These are phyloP conservation scores for Pseudomyrmex cubaensis DNA, from an alignment of 1,140 invertebrate species.

Conservation along the genomic window DNA sequence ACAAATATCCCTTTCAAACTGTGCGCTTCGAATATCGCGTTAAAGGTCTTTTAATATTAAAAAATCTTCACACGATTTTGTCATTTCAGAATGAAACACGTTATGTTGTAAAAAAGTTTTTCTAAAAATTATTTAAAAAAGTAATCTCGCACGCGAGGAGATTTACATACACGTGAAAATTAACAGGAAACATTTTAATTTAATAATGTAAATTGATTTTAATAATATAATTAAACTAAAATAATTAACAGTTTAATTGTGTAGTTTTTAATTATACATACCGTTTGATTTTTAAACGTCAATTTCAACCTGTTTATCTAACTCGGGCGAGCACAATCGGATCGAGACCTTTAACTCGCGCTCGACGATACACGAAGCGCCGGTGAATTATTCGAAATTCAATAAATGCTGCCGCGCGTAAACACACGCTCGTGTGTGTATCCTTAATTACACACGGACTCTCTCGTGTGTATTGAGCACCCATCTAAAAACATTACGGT, in stretches of 20 bases:
- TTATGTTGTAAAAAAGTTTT: too few species aligned
- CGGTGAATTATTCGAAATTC: not conserved
- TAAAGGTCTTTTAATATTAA: slow-evolving; percentile 1
- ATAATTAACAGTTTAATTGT: too few species aligned
- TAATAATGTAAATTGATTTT: too few species aligned
- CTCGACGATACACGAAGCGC: slow-evolving; percentile 19
- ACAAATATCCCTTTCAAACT: slow-evolving; percentile 16
- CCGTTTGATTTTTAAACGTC: too few species aligned
- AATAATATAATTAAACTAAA: too few species aligned
- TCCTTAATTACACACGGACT: slow-evolving; percentile 69
- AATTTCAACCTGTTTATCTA: slow-evolving; percentile 9
- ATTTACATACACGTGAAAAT: too few species aligned
- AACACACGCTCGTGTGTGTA: slow-evolving; percentile 23
- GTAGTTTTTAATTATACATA: too few species aligned
- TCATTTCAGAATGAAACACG: too few species aligned
- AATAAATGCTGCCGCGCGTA: slow-evolving; percentile 11
- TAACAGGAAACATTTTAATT: too few species aligned
- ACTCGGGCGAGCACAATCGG: not conserved
- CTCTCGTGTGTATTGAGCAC: slow-evolving; percentile 73
- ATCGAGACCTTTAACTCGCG: slow-evolving; percentile 13
- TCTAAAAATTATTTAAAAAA: too few species aligned
- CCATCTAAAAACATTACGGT: slow-evolving; percentile 75
- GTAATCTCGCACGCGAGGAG: too few species aligned
- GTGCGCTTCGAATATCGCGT: slow-evolving; percentile 25
- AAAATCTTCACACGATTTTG: too few species aligned